A percentile compares a stretch with the other conserved stretches of the same genome.
Conservation (phyloP, 2,113 vertebrate genomes). For the Cebus imitator region DNA sequence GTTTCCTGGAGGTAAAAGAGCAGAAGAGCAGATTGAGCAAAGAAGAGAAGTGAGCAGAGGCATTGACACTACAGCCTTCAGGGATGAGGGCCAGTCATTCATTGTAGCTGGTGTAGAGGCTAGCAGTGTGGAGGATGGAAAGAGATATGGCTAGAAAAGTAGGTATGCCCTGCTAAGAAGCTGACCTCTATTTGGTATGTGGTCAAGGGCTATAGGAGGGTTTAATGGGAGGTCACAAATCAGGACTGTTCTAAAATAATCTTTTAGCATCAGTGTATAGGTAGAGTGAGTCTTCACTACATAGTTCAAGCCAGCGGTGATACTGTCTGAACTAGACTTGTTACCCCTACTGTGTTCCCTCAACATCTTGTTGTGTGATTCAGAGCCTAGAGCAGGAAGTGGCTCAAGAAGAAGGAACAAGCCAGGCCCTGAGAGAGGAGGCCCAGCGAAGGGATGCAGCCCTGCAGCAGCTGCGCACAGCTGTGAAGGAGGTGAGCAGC, state of each 20-base stretch:
- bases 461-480: slow-evolving; percentile 89
- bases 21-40: neutral
- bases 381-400: slow-evolving; percentile 92
- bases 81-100: neutral
- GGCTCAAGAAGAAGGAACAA: slow-evolving; percentile 92
- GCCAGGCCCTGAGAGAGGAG: slow-evolving; percentile 92
- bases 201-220: neutral
- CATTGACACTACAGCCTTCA: neutral
- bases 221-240: neutral
- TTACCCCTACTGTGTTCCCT: neutral
- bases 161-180: neutral
- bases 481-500: slow-evolving; percentile 93
- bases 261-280: neutral
- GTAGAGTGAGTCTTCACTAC: neutral
- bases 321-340: neutral
- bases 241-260: neutral
- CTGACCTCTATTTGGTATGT: neutral
- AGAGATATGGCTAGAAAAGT: neutral
- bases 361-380: slow-evolving; percentile 16
- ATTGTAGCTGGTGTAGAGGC: neutral
- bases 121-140: neutral
- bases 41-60: neutral
- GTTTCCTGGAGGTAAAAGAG: neutral
- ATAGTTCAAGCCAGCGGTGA: neutral
- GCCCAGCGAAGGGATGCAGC: slow-evolving; percentile 88